Evolutionary conservation across 2,797 vertebrate genomes (phyloP).

Genomic region (Cyclopterus lumpus): DNA sequence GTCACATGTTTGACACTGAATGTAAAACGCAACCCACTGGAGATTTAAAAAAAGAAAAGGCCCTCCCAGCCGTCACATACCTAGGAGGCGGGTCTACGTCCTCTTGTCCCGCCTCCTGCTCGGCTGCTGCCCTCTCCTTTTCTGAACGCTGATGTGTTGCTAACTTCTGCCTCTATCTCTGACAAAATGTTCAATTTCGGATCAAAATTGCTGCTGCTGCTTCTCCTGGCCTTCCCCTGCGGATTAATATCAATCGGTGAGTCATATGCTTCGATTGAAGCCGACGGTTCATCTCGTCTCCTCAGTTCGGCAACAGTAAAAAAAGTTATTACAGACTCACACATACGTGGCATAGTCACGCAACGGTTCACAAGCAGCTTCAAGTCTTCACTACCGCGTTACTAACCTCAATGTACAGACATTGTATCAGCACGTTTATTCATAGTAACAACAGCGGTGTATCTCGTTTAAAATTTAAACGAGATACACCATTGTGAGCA

Average conservation of each 20-base stretch:
- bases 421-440: background rate
- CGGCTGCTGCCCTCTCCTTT: constrained; percentile 39
- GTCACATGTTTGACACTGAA: background rate
- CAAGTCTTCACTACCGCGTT: too few species aligned
- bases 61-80: background rate
- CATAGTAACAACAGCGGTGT: rapidly evolving
- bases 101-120: constrained; percentile 36
- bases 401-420: background rate
- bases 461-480: background rate
- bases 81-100: constrained; percentile 38
- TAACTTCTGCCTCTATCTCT: constrained; percentile 33
- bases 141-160: constrained; percentile 74
- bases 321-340: constrained; percentile 2
- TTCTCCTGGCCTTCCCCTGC: constrained; percentile 81
- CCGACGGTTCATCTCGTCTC: background rate
- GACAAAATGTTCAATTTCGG: constrained; percentile 76
- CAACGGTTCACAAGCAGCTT: background rate
- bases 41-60: background rate
- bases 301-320: background rate
- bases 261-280: constrained; percentile 9
- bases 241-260: constrained; percentile 76
- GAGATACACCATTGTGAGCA: background rate
- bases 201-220: constrained; percentile 73
- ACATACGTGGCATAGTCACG: constrained; percentile 73
- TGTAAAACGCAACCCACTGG: background rate